Conservation (phyloP, 2,797 vertebrate species). For the Intellagama lesueurii region DNA sequence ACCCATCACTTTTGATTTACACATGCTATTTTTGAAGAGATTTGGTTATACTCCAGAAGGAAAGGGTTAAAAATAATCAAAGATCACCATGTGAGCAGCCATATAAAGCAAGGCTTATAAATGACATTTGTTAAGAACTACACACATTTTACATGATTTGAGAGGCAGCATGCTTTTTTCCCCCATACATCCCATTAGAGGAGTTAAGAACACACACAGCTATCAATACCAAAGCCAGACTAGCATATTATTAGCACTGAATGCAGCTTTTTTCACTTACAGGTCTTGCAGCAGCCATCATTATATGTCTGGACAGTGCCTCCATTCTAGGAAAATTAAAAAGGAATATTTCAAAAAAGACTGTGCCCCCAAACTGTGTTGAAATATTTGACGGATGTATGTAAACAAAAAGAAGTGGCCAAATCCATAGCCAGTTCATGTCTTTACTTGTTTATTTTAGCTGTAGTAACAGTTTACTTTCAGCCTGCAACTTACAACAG, state of each 20-base stretch:
- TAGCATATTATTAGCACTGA: slow-evolving; percentile 70
- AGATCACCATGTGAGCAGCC: slow-evolving; percentile 75
- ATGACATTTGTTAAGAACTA: slow-evolving; percentile 63
- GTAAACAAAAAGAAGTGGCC: background rate
- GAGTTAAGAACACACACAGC: slow-evolving; percentile 70
- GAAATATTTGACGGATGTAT: slow-evolving; percentile 1
- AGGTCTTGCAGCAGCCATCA: slow-evolving; percentile 97
- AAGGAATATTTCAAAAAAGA: slow-evolving; percentile 70
- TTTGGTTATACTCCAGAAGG: slow-evolving; percentile 76
- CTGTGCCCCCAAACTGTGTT: slow-evolving; percentile 52
- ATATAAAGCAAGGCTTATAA: slow-evolving; percentile 72
- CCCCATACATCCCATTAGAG: slow-evolving; percentile 69
- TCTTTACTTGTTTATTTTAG: background rate
- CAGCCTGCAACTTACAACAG: background rate
- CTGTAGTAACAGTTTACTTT: background rate
- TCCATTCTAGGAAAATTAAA: slow-evolving; percentile 87
- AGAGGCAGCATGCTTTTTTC: slow-evolving; percentile 74
- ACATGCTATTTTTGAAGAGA: slow-evolving; percentile 46
- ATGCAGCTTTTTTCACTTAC: slow-evolving; percentile 85
- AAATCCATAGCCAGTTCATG: background rate
- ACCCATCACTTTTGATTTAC: slow-evolving; percentile 4
- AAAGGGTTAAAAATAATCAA: slow-evolving; percentile 55
- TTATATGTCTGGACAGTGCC: slow-evolving; percentile 92
- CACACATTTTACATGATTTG: slow-evolving; percentile 61
- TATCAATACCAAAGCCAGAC: slow-evolving; percentile 72